Evolutionary conservation across 1,140 invertebrate genomes (phyloP).

Genomic region (Lycorma delicatula): DNA sequence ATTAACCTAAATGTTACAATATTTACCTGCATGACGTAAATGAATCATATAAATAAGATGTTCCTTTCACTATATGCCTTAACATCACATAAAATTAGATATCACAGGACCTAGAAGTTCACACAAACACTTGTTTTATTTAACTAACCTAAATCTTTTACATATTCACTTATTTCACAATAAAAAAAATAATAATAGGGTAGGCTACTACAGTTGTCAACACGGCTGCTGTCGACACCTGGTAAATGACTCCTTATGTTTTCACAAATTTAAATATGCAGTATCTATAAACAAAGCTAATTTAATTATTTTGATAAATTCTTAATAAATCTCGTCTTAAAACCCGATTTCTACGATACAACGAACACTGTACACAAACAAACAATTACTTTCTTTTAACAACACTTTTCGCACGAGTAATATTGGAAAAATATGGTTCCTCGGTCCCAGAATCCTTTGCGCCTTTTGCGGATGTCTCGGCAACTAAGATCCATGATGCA

Average conservation of each 20-base stretch:
- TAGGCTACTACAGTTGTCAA: slow-evolving; percentile 12
- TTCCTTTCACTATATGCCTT: slow-evolving; percentile 7
- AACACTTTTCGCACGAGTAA: slow-evolving; percentile 23
- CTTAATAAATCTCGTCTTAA: neutral
- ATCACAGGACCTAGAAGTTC: neutral
- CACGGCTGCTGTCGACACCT: slow-evolving; percentile 15
- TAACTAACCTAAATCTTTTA: neutral
- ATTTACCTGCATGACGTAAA: slow-evolving; percentile 27
- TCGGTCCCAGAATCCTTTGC: slow-evolving; percentile 27
- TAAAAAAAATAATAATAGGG: neutral
- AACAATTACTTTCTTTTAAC: slow-evolving; percentile 9
- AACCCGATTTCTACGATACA: neutral
- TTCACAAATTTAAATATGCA: slow-evolving; percentile 1
- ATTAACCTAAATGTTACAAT: too few species aligned
- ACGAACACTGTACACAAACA: slow-evolving; percentile 6
- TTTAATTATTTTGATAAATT: neutral
- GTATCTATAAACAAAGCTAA: neutral
- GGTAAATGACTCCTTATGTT: slow-evolving; percentile 10
- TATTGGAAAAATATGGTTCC: slow-evolving; percentile 28
- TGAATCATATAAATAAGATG: slow-evolving; percentile 23
- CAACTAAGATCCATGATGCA: slow-evolving; percentile 26
- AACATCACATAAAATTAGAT: slow-evolving; percentile 23
- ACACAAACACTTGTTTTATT: too few species aligned
- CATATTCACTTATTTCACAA: neutral
- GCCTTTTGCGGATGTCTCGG: slow-evolving; percentile 27